Evolutionary conservation across 2,888 invertebrate species (phyloP).

Genomic region (Metopia argyrocephala): DNA sequence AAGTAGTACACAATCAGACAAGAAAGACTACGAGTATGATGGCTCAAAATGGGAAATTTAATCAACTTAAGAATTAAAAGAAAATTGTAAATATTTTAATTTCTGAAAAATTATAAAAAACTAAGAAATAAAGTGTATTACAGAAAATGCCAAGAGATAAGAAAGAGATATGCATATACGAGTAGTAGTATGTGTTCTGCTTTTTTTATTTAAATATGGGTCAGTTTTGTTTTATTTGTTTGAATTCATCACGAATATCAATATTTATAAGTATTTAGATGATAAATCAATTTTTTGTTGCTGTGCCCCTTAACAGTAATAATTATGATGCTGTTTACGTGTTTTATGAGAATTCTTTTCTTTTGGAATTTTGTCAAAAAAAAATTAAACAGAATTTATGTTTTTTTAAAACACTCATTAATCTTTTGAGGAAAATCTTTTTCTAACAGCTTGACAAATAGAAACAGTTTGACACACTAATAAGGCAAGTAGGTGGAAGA

Average conservation of each 20-base stretch:
- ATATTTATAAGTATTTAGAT: no score
- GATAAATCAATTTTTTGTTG: no score
- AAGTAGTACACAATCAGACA: neutral
- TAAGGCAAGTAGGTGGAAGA: neutral
- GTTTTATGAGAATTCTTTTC: neutral
- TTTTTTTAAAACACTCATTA: neutral
- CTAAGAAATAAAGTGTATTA: neutral
- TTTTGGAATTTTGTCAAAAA: conserved; percentile 44
- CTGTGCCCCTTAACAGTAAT: neutral
- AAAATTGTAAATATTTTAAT: neutral
- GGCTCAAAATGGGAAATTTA: no score
- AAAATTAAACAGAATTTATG: conserved; percentile 9
- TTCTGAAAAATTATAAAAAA: neutral
- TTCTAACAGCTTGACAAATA: neutral
- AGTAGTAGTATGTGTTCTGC: neutral
- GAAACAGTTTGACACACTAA: neutral
- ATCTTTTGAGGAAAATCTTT: neutral
- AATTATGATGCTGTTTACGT: neutral
- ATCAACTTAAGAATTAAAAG: neutral
- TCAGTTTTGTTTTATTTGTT: neutral
- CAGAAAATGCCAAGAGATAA: neutral
- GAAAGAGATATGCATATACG: neutral
- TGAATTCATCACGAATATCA: conserved; percentile 18
- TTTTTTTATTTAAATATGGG: no score
- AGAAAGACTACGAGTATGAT: neutral